Evolutionary conservation across 2,113 vertebrate genomes (phyloP).

Genomic region (Forbesichthys papilliferus): DNA sequence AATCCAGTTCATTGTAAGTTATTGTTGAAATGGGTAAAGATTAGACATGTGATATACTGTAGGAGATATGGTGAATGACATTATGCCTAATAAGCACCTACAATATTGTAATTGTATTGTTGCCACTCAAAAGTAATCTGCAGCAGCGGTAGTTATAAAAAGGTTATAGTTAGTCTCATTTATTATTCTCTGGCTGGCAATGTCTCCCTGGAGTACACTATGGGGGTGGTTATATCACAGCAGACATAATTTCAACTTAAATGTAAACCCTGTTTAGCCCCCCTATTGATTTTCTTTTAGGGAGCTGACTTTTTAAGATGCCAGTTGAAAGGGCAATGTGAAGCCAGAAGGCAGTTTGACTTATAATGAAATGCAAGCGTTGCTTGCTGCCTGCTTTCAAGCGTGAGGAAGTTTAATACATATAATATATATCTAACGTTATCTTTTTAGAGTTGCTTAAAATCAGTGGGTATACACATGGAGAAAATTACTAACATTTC

Average conservation of each 20-base stretch:
- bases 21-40: too few species aligned
- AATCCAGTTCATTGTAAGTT: too few species aligned
- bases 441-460: too few species aligned
- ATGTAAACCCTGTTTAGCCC: slow-evolving; percentile 59
- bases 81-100: too few species aligned
- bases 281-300: slow-evolving; percentile 58
- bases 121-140: too few species aligned
- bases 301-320: slow-evolving; percentile 15
- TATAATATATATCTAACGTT: background rate
- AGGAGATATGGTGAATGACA: too few species aligned
- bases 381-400: background rate
- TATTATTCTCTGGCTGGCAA: slow-evolving; percentile 8
- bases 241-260: slow-evolving; percentile 43
- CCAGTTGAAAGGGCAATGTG: background rate
- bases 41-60: too few species aligned
- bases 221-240: slow-evolving; percentile 40
- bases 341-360: background rate
- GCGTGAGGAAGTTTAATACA: background rate
- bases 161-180: slow-evolving; percentile 2
- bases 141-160: too few species aligned
- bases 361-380: background rate
- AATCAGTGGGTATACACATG: too few species aligned
- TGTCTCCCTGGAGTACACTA: slow-evolving; percentile 12
- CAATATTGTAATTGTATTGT: too few species aligned
- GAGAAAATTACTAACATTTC: too few species aligned